phyloP scores from a whole-genome alignment of 2,888 invertebrate species.

The Branchipolynoe longqiensis region DNA sequence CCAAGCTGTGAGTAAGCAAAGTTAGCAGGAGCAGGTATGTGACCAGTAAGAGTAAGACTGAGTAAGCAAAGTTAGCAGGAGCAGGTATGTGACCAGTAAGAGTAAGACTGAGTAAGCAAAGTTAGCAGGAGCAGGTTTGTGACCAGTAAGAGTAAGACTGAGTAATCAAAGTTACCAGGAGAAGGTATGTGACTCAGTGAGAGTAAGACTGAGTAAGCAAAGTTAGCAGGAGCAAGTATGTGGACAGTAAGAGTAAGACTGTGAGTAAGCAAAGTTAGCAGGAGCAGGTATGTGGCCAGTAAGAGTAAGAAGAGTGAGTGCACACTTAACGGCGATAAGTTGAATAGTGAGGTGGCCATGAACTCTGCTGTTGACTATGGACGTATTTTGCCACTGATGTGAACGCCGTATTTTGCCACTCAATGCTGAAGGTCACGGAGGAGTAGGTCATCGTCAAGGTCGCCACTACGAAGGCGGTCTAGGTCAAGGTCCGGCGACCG shows the following conservation, averaged over 20 bases:
- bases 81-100: too few species aligned
- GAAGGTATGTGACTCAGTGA: neutral
- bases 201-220: too few species aligned
- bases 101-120: too few species aligned
- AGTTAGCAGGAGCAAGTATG: neutral
- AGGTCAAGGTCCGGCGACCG: conserved; percentile 55
- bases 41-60: too few species aligned
- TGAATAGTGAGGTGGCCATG: conserved; percentile 6
- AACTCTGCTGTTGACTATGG: conserved; percentile 31
- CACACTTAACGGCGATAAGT: conserved; percentile 30
- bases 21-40: neutral
- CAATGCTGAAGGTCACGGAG: conserved; percentile 62
- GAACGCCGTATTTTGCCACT: conserved; percentile 55
- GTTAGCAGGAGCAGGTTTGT: too few species aligned
- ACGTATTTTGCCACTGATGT: conserved; percentile 52
- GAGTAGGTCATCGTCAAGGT: conserved; percentile 66
- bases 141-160: too few species aligned
- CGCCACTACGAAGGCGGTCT: conserved; percentile 57
- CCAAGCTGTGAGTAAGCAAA: conserved; percentile 34
- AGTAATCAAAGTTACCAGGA: neutral
- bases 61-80: too few species aligned
- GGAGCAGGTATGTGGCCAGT: neutral
- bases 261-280: conserved; percentile 34
- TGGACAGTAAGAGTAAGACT: too few species aligned
- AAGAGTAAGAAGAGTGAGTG: conserved; percentile 16